A percentile compares a stretch with the other conserved stretches of the same genome.
These are phyloP conservation scores for Vespertilio murinus DNA, from an alignment of 2,797 vertebrate species.

Conservation along the genomic window DNA sequence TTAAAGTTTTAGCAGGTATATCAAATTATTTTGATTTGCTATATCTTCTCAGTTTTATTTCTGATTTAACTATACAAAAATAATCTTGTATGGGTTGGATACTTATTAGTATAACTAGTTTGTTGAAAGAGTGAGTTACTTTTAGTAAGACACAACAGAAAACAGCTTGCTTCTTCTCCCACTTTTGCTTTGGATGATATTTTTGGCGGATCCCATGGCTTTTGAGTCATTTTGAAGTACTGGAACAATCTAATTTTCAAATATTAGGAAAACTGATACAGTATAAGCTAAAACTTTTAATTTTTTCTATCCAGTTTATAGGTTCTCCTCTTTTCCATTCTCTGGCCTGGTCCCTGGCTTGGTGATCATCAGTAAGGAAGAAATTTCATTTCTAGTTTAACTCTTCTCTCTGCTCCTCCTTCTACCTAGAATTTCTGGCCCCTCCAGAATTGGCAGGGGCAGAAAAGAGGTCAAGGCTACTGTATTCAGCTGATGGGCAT, in stretches of 20 bases:
- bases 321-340: neutral
- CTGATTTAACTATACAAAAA: constrained; percentile 24
- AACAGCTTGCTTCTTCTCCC: neutral
- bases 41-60: neutral
- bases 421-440: neutral
- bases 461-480: neutral
- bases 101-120: neutral
- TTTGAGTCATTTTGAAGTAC: constrained; percentile 6
- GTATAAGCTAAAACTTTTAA: neutral
- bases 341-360: neutral
- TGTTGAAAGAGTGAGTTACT: neutral
- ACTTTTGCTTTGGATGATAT: neutral
- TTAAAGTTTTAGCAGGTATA: neutral
- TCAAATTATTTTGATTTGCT: constrained; percentile 34
- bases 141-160: constrained; percentile 9
- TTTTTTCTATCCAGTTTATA: neutral
- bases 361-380: neutral
- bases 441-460: neutral
- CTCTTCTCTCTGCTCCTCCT: neutral
- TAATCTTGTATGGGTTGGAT: neutral
- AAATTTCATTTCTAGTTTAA: neutral
- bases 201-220: neutral
- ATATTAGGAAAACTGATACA: neutral
- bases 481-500: neutral
- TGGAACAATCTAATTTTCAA: constrained; percentile 32